Percentiles rank a stretch among this genome's conserved stretches.
These are phyloP conservation scores for Chloropsis hardwickii DNA, from an alignment of 2,113 vertebrate genomes.

Conservation along the genomic window DNA sequence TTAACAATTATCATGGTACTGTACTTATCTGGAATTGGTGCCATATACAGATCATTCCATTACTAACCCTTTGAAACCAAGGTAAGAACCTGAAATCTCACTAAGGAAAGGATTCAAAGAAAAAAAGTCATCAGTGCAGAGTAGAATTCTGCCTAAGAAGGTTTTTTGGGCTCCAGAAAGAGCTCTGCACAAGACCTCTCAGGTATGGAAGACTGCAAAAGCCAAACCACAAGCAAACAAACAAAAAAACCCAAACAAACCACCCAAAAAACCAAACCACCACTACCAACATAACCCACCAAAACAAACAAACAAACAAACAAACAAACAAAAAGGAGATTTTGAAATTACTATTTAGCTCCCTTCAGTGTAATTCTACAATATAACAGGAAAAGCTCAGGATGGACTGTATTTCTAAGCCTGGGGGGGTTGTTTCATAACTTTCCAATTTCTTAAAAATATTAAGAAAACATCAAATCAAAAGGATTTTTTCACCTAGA, in stretches of 20 bases:
- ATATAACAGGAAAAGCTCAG: neutral
- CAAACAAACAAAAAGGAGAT: neutral
- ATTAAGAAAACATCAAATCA: neutral
- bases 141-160: neutral
- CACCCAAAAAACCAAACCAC: neutral
- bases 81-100: neutral
- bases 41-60: neutral
- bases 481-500: neutral
- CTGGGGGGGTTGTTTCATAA: neutral
- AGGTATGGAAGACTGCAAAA: neutral
- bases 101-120: neutral
- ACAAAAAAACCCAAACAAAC: neutral
- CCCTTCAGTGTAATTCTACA: neutral
- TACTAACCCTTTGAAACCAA: neutral
- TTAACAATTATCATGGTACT: neutral
- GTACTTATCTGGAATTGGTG: neutral
- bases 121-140: neutral
- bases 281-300: neutral
- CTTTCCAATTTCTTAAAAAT: neutral
- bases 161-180: neutral
- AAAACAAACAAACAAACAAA: neutral
- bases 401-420: neutral
- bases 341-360: neutral
- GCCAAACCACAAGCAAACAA: neutral
- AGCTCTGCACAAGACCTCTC: fast-evolving